Conservation (phyloP, 2,888 invertebrate genomes). For the Slavum lentiscoides region DNA sequence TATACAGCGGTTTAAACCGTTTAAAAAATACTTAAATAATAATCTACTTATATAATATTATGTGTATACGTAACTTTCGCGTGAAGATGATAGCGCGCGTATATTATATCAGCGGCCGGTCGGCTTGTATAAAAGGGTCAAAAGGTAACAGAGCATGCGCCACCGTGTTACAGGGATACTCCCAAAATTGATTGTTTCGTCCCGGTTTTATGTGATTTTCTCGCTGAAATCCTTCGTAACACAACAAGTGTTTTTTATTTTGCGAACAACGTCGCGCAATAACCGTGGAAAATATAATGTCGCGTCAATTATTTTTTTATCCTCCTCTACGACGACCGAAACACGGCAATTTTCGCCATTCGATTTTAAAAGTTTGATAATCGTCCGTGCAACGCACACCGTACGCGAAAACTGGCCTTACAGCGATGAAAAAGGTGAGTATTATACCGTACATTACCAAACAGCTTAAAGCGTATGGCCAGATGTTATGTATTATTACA, state of each 20-base stretch:
- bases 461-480: not conserved
- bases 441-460: no score
- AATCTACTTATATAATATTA: not conserved
- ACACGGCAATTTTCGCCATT: constrained; percentile 17
- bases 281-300: constrained; percentile 14
- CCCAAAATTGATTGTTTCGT: constrained; percentile 50
- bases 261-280: not conserved
- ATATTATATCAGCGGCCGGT: constrained; percentile 18
- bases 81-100: constrained; percentile 9
- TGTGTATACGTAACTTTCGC: no score
- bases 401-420: not conserved
- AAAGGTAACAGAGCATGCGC: constrained; percentile 51
- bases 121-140: constrained; percentile 27
- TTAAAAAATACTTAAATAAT: not conserved
- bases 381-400: not conserved
- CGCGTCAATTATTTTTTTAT: constrained; percentile 38
- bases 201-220: constrained; percentile 25
- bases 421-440: constrained; percentile 44
- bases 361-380: constrained; percentile 23
- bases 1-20: no score
- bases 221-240: constrained; percentile 7
- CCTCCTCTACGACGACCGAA: constrained; percentile 19
- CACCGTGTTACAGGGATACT: constrained; percentile 28
- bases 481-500: not conserved
- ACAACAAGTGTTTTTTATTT: constrained; percentile 37